These are phyloP conservation scores for Drosophila gunungcola DNA, from an alignment of 1,140 invertebrate species.

Conservation along the genomic window DNA sequence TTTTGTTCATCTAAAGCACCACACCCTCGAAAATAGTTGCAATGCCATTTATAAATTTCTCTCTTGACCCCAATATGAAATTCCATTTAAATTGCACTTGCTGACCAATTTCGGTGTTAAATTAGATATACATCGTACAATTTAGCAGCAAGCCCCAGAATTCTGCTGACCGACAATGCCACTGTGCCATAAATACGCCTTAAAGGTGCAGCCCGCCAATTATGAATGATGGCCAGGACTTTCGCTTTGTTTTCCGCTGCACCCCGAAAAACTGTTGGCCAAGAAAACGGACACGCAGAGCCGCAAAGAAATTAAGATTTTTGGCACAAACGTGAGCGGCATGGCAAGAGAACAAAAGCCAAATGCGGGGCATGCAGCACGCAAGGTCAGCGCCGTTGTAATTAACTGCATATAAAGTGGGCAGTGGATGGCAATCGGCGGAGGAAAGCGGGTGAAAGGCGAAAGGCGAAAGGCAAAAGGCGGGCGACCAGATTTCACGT, in stretches of 20 bases:
- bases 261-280: slow-evolving; percentile 42
- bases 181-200: slow-evolving; percentile 60
- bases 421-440: slow-evolving; percentile 19
- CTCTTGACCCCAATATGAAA: slow-evolving; percentile 25
- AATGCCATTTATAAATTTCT: slow-evolving; percentile 20
- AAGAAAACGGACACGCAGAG: slow-evolving; percentile 69
- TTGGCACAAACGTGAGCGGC: slow-evolving; percentile 74
- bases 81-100: slow-evolving; percentile 30
- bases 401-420: slow-evolving; percentile 71
- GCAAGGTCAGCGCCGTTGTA: slow-evolving; percentile 71
- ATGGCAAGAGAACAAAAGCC: slow-evolving; percentile 58
- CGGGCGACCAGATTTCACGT: slow-evolving; percentile 61
- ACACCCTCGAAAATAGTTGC: slow-evolving; percentile 2
- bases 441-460: neutral
- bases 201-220: slow-evolving; percentile 74
- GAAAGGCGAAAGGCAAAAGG: neutral
- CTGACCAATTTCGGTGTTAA: slow-evolving; percentile 22
- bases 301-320: slow-evolving; percentile 79
- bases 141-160: slow-evolving; percentile 22
- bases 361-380: slow-evolving; percentile 62
- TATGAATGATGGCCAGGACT: slow-evolving; percentile 68
- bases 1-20: neutral
- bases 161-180: slow-evolving; percentile 37
- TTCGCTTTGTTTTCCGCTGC: slow-evolving; percentile 46
- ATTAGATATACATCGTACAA: slow-evolving; percentile 45